Base-by-base conservation (phyloP, 2,888 invertebrate species). In the Aphodius sticticus region DNA sequence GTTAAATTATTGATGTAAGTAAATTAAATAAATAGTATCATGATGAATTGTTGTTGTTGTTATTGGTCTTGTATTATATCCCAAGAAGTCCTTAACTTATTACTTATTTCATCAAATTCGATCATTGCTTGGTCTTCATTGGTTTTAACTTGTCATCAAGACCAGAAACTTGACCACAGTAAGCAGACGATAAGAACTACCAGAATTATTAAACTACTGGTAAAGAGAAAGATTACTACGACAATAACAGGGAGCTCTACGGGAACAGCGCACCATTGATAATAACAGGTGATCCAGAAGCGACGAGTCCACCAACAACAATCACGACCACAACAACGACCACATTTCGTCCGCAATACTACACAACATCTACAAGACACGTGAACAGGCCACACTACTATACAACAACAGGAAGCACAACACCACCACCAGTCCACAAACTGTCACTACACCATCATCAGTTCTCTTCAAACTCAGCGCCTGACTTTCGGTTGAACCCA, bases 201-300 rank as follows among this genome's bases (percentile, higher is more conserved):
- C 70, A 70, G 15, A 81, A 84, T 35, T 84, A 85, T 72, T 84
- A 81, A 76, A 76, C 82, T 6, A 81, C 80, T 12, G 79, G 76
- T 37, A 79, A 81, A 77, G 53, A 76, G 6, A 76, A 81, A n/a
- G 76, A 74, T 12, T 96, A 95, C 91, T 96, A 95, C 91, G 94
- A 95, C 89, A 91, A 96, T 88, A 96, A 96, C 91, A 92, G 96
- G 90, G 95, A 96, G 88, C 92, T 96, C 85, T 96, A 96, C 87
- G 95, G 95, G 85, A 95, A 94, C 88, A 94, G 94, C 84, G 92
- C 92, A 80, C 93, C 91, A 81, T 91, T 92, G 81, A 91, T 89
- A 88, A 90, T 87, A 86, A 93, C 90, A 92, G 94, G 94, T 75
- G 89, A 89, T 83, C 88, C 87, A 83, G 89, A 88, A 82, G 85